Base-by-base conservation (phyloP, 1,140 invertebrate species). In the Augochlora pura region DNA sequence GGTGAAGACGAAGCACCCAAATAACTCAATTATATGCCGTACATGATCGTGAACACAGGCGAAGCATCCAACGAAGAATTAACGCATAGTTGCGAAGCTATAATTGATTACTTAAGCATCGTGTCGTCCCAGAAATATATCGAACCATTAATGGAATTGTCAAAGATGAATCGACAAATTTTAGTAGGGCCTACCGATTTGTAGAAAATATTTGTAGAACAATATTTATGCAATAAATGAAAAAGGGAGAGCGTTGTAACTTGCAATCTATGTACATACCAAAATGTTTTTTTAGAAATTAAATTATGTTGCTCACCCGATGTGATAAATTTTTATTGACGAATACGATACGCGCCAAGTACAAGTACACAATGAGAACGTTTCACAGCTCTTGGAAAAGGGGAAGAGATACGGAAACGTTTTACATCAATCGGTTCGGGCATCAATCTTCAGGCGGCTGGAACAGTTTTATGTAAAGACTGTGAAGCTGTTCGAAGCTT, bases 401-500 rank as follows among this genome's bases (percentile, higher is more conserved):
- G 4, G 4, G 32, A 32, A 32, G 21, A 57, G 21, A 57, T 7
- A 49, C 39, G 46, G 27, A 49, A 49, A 52, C 68, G 32, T 18
- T 49, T n/a, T 64, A 63, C 59, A 54, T 25, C 32, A 80, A 27
- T 49, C 9, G 2, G 18, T n/a, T 10, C n/a, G 68, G 25, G 32
- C 18, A 42, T 54, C 12, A 52, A 57, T 80, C n/a, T 32, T 60
- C 25, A 7, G 21, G n/a, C 12, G 10, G 0, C 23, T 10, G 0
- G 1, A 63, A 78, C 2, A 65, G 9, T 54, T 27, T 39, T 2
- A 25, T 52, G 42, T 85, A 84, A 8, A 70, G 18, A 42, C 38
- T 18, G 21, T 71, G 65, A 18, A 89, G 49, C 93, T 99, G 98
- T 92, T 99, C 98, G 39, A 99, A 91, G 93, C 98, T 97, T 82